Conservation (phyloP, 92 coral and sea anemone species). For the Virgularia gustaviana region DNA sequence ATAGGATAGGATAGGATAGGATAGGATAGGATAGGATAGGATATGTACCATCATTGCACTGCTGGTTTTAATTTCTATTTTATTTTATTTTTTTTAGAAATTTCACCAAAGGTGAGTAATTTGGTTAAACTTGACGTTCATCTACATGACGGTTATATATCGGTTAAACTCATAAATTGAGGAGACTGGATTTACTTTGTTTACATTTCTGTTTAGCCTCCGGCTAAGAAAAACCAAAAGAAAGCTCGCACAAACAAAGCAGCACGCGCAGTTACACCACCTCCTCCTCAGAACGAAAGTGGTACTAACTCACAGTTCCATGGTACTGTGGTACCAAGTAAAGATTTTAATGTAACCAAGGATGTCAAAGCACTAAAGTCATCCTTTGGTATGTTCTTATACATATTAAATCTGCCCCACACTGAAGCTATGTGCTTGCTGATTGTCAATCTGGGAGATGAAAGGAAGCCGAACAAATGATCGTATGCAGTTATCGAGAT, state of each 20-base stretch:
- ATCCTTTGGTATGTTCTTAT: neutral
- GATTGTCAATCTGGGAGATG: too few relatives aligned
- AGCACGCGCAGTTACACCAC: neutral
- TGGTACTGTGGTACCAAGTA: constrained; percentile 20
- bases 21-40: too few relatives aligned
- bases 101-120: constrained; percentile 35
- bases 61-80: neutral
- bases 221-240: constrained; percentile 10
- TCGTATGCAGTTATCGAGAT: too few relatives aligned
- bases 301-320: neutral
- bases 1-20: too few relatives aligned
- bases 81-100: constrained; percentile 1
- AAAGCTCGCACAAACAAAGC: constrained; percentile 20
- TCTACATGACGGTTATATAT: too few relatives aligned
- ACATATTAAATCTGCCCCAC: too few relatives aligned
- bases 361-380: constrained; percentile 8
- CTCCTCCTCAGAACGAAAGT: neutral
- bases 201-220: too few relatives aligned
- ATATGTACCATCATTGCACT: too few relatives aligned
- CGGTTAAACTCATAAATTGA: too few relatives aligned
- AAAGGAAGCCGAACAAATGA: too few relatives aligned
- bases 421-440: too few relatives aligned
- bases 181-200: too few relatives aligned
- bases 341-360: constrained; percentile 11
- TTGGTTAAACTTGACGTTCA: neutral